phyloP scores from a whole-genome alignment of 2,113 vertebrate species.

The Poecile atricapillus region DNA sequence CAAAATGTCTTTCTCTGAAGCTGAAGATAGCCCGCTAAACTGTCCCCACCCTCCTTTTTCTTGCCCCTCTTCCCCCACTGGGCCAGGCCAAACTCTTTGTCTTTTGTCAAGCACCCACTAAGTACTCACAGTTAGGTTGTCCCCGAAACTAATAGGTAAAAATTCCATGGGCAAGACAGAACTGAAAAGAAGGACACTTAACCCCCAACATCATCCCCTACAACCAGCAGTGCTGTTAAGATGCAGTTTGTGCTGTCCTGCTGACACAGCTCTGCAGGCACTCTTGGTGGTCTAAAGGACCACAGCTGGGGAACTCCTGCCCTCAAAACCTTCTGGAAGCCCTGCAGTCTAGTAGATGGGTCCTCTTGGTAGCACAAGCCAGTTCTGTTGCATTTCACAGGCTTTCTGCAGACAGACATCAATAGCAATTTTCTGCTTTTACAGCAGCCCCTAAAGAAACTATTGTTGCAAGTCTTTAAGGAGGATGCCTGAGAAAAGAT shows the following conservation, averaged over 20 bases:
- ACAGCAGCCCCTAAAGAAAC: background rate
- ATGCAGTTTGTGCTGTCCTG: background rate
- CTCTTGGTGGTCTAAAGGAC: background rate
- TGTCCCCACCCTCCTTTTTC: too few relatives aligned
- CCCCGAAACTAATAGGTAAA: too few relatives aligned
- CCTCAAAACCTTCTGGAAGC: background rate
- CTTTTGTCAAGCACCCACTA: too few relatives aligned
- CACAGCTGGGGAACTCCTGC: background rate
- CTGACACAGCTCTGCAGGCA: background rate
- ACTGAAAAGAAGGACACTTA: too few relatives aligned
- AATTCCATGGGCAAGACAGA: too few relatives aligned
- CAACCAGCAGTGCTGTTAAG: background rate
- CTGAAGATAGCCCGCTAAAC: too few relatives aligned
- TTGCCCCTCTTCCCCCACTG: too few relatives aligned
- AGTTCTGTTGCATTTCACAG: background rate
- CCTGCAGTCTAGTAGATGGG: fast-evolving
- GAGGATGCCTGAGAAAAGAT: background rate
- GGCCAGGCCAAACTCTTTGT: too few relatives aligned
- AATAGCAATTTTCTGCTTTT: background rate
- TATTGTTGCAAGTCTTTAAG: background rate
- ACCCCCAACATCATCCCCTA: background rate
- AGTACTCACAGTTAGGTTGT: too few relatives aligned
- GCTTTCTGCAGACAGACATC: background rate
- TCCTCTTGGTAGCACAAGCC: background rate
- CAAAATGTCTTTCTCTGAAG: too few relatives aligned